These are phyloP conservation scores for Graptemys geographica DNA, from an alignment of 2,797 vertebrate species.

Conservation along the genomic window DNA sequence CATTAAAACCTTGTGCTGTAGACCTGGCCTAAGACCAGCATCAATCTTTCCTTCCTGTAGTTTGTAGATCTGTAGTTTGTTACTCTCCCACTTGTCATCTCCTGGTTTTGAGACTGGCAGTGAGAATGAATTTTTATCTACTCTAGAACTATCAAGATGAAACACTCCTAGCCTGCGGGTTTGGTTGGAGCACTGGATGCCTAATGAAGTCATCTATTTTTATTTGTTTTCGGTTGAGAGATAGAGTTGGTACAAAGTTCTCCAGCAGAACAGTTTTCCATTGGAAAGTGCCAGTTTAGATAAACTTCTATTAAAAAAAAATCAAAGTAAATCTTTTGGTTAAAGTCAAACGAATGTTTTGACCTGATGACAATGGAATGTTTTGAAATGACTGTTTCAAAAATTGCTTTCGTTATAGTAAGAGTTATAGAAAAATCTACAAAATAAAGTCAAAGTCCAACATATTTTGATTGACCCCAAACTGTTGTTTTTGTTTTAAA, in stretches of 20 bases:
- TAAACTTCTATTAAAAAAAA: neutral
- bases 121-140: rapidly evolving
- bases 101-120: too few relatives aligned
- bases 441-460: neutral
- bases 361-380: neutral
- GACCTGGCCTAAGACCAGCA: neutral
- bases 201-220: neutral
- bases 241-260: neutral
- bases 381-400: neutral
- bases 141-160: neutral
- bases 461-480: neutral
- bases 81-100: neutral
- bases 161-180: neutral
- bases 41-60: neutral
- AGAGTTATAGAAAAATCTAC: neutral
- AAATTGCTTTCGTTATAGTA: neutral
- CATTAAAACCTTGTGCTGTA: neutral
- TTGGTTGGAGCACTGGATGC: neutral
- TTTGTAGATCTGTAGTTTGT: neutral
- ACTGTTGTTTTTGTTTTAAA: neutral
- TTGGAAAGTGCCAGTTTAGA: neutral
- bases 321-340: neutral
- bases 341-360: neutral
- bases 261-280: neutral
- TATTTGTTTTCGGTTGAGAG: neutral